Conservation (phyloP, 2,797 vertebrate species). For the Ptychadena robeensis region DNA sequence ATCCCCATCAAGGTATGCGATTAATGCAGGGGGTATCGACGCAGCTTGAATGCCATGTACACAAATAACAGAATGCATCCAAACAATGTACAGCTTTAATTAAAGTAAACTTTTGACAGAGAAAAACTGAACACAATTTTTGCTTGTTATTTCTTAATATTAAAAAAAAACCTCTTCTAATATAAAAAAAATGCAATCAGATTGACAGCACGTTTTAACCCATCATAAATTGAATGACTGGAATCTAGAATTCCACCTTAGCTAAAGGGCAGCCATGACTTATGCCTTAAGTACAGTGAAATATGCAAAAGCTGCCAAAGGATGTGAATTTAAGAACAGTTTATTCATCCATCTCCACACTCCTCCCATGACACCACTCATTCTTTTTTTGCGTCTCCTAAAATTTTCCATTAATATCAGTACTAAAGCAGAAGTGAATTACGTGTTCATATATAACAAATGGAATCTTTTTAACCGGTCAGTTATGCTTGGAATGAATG, state of each 20-base stretch:
- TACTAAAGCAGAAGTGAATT: slow-evolving; percentile 10
- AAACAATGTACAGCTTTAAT: no score
- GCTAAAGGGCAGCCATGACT: no score
- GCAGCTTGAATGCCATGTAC: no score
- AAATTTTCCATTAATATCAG: not conserved
- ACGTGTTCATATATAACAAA: not conserved
- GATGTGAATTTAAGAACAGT: not conserved
- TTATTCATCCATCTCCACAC: not conserved
- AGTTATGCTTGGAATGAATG: slow-evolving; percentile 39
- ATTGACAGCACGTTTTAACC: not conserved
- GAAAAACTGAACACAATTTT: no score
- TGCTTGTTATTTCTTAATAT: no score
- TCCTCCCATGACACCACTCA: not conserved
- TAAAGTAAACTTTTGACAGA: no score
- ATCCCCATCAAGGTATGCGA: no score
- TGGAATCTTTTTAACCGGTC: slow-evolving; percentile 13
- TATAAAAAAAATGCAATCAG: no score
- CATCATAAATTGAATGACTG: not conserved
- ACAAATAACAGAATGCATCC: no score
- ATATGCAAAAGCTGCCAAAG: not conserved
- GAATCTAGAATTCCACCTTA: not conserved
- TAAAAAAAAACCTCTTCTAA: no score
- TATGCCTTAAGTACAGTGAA: not conserved
- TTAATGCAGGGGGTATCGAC: no score
- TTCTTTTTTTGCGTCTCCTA: not conserved